phyloP scores from a whole-genome alignment of 53 echinoderm and acorn worm species.

The Paelopatides confundens region DNA sequence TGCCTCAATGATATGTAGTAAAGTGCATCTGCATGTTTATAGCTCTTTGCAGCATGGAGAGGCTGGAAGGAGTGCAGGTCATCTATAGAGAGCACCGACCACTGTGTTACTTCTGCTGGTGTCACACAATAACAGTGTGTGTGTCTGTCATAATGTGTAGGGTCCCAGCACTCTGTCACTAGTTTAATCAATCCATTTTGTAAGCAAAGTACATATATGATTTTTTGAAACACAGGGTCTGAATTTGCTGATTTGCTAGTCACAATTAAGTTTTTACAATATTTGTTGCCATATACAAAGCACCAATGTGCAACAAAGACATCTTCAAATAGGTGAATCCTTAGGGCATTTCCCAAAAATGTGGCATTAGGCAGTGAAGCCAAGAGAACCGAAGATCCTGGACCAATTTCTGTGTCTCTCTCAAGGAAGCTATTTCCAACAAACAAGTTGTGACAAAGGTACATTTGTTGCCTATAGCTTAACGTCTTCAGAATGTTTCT shows the following conservation, averaged over 20 bases:
- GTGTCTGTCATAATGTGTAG: constrained; percentile 7
- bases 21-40: not conserved
- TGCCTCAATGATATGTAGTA: not conserved
- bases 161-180: not conserved
- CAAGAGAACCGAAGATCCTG: not conserved
- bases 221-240: constrained; percentile 41
- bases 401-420: constrained; percentile 26
- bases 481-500: constrained; percentile 49
- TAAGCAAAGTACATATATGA: constrained; percentile 29
- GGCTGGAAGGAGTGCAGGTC: constrained; percentile 49
- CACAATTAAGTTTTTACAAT: constrained; percentile 35
- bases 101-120: not conserved
- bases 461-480: constrained; percentile 45
- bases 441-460: constrained; percentile 2
- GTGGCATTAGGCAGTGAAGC: constrained; percentile 14
- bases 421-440: not conserved
- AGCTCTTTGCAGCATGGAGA: constrained; percentile 59
- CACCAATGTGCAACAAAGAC: constrained; percentile 61
- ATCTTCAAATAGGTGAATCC: constrained; percentile 56
- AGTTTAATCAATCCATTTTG: not conserved
- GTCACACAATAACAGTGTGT: constrained; percentile 9
- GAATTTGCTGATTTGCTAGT: constrained; percentile 53
- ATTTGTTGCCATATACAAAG: constrained; percentile 30
- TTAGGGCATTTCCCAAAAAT: not conserved
- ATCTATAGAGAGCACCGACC: constrained; percentile 28